These are phyloP conservation scores for Diorhabda sublineata DNA, from an alignment of 1,140 invertebrate species.

Conservation along the genomic window DNA sequence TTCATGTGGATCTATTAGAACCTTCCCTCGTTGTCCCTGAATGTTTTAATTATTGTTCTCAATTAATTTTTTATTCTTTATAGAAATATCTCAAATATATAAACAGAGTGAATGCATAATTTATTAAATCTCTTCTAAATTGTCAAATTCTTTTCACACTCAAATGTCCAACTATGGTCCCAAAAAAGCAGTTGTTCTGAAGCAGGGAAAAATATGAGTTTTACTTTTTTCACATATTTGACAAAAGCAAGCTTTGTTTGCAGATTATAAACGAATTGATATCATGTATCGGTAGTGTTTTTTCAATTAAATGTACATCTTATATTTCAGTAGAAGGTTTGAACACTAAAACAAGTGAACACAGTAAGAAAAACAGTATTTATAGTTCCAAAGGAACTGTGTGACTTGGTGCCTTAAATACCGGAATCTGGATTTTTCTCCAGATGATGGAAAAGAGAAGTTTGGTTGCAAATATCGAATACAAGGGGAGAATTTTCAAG, in stretches of 20 bases:
- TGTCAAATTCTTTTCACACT: too few relatives aligned
- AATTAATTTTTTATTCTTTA: too few relatives aligned
- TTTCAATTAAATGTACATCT: constrained; percentile 4
- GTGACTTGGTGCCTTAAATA: constrained; percentile 25
- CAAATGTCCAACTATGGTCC: too few relatives aligned
- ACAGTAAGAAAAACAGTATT: constrained; percentile 24
- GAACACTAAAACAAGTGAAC: constrained; percentile 20
- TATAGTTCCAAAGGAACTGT: constrained; percentile 30
- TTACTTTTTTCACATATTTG: neutral
- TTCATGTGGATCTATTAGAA: too few relatives aligned
- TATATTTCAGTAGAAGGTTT: constrained; percentile 20
- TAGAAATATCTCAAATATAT: too few relatives aligned
- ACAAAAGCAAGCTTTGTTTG: neutral
- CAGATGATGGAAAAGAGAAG: constrained; percentile 16
- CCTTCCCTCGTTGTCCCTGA: too few relatives aligned
- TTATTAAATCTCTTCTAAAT: too few relatives aligned
- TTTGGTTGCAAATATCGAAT: constrained; percentile 10
- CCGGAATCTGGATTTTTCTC: constrained; percentile 20
- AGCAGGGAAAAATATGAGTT: too few relatives aligned
- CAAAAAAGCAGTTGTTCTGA: too few relatives aligned
- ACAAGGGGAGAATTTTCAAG: neutral
- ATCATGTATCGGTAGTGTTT: constrained; percentile 13
- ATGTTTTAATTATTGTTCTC: too few relatives aligned
- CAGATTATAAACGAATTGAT: neutral
- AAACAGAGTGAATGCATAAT: too few relatives aligned